Evolutionary conservation across 2,113 vertebrate genomes (phyloP).

Genomic region (Halichoerus grypus): DNA sequence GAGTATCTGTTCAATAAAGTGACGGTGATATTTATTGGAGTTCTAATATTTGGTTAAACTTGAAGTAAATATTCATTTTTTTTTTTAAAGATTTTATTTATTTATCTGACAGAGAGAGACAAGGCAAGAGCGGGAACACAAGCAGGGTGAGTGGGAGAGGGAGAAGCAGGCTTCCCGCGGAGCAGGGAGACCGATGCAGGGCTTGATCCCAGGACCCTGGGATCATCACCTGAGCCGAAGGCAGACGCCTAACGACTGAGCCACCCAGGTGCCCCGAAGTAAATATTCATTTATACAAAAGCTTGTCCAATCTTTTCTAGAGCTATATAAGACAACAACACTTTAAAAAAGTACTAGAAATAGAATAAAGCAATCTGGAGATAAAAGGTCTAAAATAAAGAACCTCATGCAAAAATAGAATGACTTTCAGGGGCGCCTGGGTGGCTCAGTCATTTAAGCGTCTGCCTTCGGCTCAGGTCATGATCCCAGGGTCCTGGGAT

Average conservation of each 20-base stretch:
- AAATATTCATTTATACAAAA: background rate
- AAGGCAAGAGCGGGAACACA: too few species aligned
- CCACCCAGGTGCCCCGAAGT: background rate
- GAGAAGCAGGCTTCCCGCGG: too few species aligned
- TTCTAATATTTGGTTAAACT: slow-evolving; percentile 22
- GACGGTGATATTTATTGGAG: background rate
- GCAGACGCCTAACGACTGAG: too few species aligned
- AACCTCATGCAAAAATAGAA: background rate
- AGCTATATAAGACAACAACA: background rate
- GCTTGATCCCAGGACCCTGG: too few species aligned
- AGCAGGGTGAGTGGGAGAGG: too few species aligned
- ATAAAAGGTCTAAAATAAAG: slow-evolving; percentile 5
- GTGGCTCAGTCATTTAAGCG: too few species aligned
- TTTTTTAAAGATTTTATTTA: too few species aligned
- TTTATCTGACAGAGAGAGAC: too few species aligned
- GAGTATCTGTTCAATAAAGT: background rate
- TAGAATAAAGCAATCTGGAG: background rate
- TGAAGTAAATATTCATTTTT: background rate
- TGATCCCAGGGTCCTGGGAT: too few species aligned
- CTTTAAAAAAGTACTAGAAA: background rate
- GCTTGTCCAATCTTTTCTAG: background rate
- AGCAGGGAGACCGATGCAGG: too few species aligned
- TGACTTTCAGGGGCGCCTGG: background rate
- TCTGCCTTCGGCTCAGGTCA: too few species aligned
- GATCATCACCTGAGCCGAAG: too few species aligned